Evolutionary conservation across 2,888 invertebrate species (phyloP).

Genomic region (Dryadula phaetusa): DNA sequence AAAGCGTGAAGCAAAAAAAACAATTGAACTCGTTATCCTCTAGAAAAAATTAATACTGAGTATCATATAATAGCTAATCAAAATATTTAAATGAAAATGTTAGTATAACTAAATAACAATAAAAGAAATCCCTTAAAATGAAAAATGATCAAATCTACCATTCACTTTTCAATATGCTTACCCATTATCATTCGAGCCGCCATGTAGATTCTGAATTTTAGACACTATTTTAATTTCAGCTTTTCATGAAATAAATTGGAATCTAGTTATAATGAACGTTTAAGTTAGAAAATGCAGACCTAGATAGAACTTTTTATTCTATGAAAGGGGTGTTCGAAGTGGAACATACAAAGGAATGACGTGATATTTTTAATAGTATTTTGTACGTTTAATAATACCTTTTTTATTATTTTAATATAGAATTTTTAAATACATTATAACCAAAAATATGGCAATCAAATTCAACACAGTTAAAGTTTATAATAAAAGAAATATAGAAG

Average conservation of each 20-base stretch:
- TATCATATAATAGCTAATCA: no score
- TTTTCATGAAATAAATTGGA: neutral
- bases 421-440: no score
- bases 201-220: neutral
- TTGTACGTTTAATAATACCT: neutral
- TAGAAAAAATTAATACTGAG: no score
- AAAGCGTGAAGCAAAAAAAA: no score
- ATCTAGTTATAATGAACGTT: slow-evolving; percentile 26
- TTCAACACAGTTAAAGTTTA: no score
- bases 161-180: neutral
- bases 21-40: no score
- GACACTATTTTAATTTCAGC: slow-evolving; percentile 7
- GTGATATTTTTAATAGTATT: neutral
- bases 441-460: no score
- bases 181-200: neutral
- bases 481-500: no score
- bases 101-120: no score
- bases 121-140: neutral
- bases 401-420: no score
- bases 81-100: neutral
- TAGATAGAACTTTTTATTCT: slow-evolving; percentile 20
- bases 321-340: slow-evolving; percentile 6
- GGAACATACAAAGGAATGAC: slow-evolving; percentile 5
- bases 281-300: slow-evolving; percentile 22
- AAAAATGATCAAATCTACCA: no score